A percentile compares a stretch with the other conserved stretches of the same genome.
phyloP scores from a whole-genome alignment of 2,797 vertebrate species.

The Leucoraja ocellata region DNA sequence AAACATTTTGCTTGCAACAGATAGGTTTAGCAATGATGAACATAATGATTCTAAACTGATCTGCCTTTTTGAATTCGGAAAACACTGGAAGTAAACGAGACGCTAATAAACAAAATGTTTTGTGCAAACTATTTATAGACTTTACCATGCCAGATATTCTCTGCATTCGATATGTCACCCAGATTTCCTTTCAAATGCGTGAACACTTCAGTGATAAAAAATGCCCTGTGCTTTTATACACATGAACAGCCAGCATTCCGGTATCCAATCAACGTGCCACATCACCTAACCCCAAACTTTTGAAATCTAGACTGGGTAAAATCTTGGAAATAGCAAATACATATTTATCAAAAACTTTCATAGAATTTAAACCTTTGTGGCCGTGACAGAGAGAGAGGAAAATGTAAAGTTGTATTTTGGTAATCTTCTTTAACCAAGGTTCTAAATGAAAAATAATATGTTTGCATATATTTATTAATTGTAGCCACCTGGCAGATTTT shows the following conservation, averaged over 20 bases:
- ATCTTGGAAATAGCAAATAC: not conserved
- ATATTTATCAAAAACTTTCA: not conserved
- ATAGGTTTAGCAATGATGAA: constrained; percentile 22
- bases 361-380: not conserved
- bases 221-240: not conserved
- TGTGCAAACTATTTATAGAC: not conserved
- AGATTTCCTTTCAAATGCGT: not conserved
- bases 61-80: not conserved
- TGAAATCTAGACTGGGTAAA: not conserved
- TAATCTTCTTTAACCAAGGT: not conserved
- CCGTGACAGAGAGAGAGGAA: not conserved
- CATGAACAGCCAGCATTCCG: not conserved
- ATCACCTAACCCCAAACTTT: not conserved
- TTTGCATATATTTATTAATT: not conserved
- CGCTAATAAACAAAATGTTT: not conserved
- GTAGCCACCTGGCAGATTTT: not conserved
- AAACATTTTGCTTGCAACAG: not conserved
- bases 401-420: not conserved
- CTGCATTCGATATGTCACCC: not conserved
- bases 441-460: not conserved
- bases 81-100: not conserved
- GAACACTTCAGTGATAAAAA: not conserved
- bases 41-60: not conserved
- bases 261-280: too few relatives aligned
- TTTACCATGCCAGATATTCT: not conserved